Conservation (phyloP, 1,140 invertebrate genomes). For the Zaprionus nigranus region DNA sequence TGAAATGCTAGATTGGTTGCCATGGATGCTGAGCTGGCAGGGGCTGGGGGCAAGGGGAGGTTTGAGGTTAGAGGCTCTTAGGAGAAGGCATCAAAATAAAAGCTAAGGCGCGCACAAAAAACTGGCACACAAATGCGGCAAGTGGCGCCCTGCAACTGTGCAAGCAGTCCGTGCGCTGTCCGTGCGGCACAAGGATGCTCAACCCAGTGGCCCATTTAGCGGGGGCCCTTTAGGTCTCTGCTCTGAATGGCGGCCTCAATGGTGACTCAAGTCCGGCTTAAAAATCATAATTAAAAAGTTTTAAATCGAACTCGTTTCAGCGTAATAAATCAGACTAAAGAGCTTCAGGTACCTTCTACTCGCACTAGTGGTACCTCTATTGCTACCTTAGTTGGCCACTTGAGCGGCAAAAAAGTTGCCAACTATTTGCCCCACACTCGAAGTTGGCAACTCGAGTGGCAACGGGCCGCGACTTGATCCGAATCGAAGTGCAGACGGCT, state of each 20-base stretch:
- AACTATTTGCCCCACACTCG: constrained; percentile 21
- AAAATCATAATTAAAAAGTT: constrained; percentile 54
- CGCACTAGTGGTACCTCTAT: background rate
- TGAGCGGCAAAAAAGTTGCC: constrained; percentile 20
- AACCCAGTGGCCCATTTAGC: constrained; percentile 22
- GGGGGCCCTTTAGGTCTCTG: background rate
- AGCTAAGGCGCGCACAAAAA: constrained; percentile 31
- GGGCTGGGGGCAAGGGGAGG: background rate
- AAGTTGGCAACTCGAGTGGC: constrained; percentile 1
- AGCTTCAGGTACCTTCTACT: background rate
- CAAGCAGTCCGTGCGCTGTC: background rate
- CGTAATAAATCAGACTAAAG: constrained; percentile 23
- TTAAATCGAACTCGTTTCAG: constrained; percentile 36
- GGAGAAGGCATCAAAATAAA: constrained; percentile 14
- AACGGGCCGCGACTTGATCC: constrained; percentile 9
- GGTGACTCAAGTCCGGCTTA: constrained; percentile 4
- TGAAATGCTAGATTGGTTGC: constrained; percentile 11
- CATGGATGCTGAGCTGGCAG: background rate
- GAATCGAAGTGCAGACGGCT: constrained; percentile 17
- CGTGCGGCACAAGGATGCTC: constrained; percentile 13
- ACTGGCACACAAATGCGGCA: constrained; percentile 14
- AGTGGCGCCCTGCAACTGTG: background rate
- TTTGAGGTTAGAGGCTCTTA: constrained; percentile 29
- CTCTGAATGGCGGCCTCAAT: background rate
- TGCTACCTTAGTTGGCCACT: constrained; percentile 3